Evolutionary conservation across 2,797 vertebrate genomes (phyloP).

Genomic region (Salmo trutta): DNA sequence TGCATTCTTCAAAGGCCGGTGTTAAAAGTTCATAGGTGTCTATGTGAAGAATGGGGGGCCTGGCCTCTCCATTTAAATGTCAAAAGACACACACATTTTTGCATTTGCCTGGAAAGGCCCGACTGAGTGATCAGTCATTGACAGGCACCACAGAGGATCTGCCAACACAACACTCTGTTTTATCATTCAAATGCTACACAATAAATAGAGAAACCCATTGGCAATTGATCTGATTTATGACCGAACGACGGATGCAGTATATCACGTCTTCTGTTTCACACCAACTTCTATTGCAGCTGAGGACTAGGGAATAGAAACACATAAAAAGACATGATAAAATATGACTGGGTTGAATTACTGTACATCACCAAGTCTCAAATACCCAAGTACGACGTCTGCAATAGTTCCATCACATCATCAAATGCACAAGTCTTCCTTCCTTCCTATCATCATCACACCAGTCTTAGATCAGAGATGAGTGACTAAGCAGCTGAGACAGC

Average conservation of each 20-base stretch:
- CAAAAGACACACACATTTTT: conserved; percentile 63
- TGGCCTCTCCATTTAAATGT: conserved; percentile 70
- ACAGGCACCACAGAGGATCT: conserved; percentile 40
- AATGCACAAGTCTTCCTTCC: neutral
- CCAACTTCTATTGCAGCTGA: conserved; percentile 24
- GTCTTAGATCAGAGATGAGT: neutral
- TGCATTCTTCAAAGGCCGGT: conserved; percentile 67
- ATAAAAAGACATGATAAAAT: neutral
- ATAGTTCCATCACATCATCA: neutral
- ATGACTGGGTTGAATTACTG: neutral
- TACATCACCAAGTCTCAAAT: neutral
- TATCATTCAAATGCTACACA: conserved; percentile 55
- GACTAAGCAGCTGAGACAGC: neutral
- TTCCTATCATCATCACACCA: neutral
- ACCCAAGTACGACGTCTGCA: neutral
- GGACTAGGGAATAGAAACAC: neutral
- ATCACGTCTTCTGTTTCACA: conserved; percentile 1
- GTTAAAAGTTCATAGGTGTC: conserved; percentile 75
- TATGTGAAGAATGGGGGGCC: conserved; percentile 50
- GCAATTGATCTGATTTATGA: conserved; percentile 41
- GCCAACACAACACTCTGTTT: conserved; percentile 47
- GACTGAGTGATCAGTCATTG: conserved; percentile 52
- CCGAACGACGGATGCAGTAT: neutral
- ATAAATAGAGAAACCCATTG: conserved; percentile 22
- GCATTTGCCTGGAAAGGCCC: conserved; percentile 50